phyloP scores from a whole-genome alignment of 2,113 vertebrate genomes.

The Eretmochelys imbricata region DNA sequence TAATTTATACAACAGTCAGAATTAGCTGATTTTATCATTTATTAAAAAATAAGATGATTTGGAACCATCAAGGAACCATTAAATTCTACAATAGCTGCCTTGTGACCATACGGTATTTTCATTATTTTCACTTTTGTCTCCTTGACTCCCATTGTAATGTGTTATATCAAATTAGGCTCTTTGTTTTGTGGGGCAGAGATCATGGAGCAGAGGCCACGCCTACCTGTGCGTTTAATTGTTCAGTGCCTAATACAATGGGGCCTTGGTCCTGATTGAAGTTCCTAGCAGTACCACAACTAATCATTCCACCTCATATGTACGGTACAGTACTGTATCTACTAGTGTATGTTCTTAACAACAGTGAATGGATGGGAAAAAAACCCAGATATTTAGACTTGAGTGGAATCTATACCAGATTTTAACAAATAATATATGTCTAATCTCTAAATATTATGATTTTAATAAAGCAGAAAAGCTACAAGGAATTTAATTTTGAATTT shows the following conservation, averaged over 20 bases:
- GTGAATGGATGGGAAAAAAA: not conserved
- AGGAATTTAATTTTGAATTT: not conserved
- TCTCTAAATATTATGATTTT: not conserved
- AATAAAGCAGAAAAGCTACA: not conserved
- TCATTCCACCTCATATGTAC: not conserved
- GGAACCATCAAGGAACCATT: not conserved
- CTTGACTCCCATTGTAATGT: not conserved
- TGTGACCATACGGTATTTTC: not conserved
- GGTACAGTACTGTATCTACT: not conserved
- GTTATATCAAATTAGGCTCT: not conserved
- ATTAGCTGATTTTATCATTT: constrained; percentile 27
- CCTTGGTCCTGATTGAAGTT: not conserved
- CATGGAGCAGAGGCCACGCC: not conserved
- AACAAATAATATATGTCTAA: not conserved
- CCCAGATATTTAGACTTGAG: not conserved
- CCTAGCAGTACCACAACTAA: not conserved
- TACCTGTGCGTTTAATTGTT: not conserved
- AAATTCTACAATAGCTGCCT: not conserved
- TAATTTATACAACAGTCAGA: not conserved
- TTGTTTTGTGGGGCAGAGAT: not conserved
- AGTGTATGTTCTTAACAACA: not conserved
- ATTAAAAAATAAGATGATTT: not conserved
- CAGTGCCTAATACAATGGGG: not conserved
- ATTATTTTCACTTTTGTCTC: not conserved
- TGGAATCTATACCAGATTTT: not conserved